A percentile compares a stretch with the other conserved stretches of the same genome.
These are phyloP conservation scores for Ceratoteleas bidentatus DNA, from an alignment of 1,140 invertebrate species.

Conservation along the genomic window DNA sequence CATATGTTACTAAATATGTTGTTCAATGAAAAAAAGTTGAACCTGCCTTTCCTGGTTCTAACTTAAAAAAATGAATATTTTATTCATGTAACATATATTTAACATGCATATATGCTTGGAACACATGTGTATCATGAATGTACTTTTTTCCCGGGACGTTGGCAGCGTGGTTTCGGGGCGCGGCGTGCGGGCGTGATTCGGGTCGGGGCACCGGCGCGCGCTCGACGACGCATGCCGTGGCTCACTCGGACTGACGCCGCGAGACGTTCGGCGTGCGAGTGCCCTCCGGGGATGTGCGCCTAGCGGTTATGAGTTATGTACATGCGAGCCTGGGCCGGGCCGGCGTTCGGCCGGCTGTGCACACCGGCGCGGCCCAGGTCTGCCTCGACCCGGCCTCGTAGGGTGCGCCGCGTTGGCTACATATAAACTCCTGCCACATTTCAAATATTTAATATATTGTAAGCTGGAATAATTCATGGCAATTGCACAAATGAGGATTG, in stretches of 20 bases:
- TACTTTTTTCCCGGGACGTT: conserved; percentile 20
- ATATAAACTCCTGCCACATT: no score
- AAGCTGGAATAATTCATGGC: no score
- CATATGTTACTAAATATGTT: no score
- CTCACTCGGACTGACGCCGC: conserved; percentile 58
- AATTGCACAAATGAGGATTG: no score
- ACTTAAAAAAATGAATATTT: no score
- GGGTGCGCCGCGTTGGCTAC: no score
- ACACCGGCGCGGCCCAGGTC: conserved; percentile 28
- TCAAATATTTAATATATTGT: no score
- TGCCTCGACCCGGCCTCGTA: conserved; percentile 6
- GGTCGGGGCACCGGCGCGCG: conserved; percentile 42
- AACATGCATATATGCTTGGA: no score
- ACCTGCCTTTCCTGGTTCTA: no score
- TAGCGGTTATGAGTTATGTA: conserved; percentile 59
- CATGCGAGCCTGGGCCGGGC: conserved; percentile 37
- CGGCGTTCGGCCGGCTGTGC: conserved; percentile 34
- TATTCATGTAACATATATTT: no score
- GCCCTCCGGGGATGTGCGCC: conserved; percentile 66
- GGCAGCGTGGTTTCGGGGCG: conserved; percentile 48
- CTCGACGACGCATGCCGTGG: conserved; percentile 55
- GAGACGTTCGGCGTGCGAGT: conserved; percentile 68
- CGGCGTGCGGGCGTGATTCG: conserved; percentile 36
- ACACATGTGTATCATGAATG: conserved; percentile 27
- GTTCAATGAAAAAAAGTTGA: no score